A percentile compares a stretch with the other conserved stretches of the same genome.
Evolutionary conservation across 2,113 vertebrate genomes (phyloP).

Genomic region (Cyanoramphus novaezelandiae): DNA sequence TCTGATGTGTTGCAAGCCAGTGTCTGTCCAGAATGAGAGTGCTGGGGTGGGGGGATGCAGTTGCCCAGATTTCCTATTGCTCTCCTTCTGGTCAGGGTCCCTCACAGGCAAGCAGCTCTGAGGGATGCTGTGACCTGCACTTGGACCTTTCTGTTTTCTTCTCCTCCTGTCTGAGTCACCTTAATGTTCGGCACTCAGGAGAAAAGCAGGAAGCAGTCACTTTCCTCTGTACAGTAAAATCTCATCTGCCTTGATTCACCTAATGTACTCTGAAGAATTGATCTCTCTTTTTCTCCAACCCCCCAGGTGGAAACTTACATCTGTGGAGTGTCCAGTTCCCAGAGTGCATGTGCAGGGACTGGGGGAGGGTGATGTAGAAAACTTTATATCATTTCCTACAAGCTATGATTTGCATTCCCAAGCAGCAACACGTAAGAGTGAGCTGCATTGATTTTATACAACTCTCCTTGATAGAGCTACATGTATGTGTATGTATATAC

Average conservation of each 20-base stretch:
- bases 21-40: neutral
- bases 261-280: neutral
- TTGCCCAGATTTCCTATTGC: neutral
- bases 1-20: neutral
- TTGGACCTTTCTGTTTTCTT: neutral
- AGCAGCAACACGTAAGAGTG: neutral
- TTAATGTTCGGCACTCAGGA: neutral
- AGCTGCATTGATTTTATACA: neutral
- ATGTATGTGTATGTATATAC: neutral
- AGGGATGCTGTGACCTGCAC: neutral
- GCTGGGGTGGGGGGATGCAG: neutral
- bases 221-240: neutral
- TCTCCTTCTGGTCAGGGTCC: neutral
- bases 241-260: conserved; percentile 8
- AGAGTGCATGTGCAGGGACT: conserved; percentile 11
- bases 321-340: conserved; percentile 1
- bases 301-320: neutral
- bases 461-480: neutral
- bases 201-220: neutral
- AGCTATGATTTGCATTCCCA: neutral
- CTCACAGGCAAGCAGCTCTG: neutral
- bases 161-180: neutral
- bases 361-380: neutral
- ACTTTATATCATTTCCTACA: neutral
- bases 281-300: conserved; percentile 16